Evolutionary conservation across 2,888 invertebrate genomes (phyloP).

Genomic region (Lithophane socia): DNA sequence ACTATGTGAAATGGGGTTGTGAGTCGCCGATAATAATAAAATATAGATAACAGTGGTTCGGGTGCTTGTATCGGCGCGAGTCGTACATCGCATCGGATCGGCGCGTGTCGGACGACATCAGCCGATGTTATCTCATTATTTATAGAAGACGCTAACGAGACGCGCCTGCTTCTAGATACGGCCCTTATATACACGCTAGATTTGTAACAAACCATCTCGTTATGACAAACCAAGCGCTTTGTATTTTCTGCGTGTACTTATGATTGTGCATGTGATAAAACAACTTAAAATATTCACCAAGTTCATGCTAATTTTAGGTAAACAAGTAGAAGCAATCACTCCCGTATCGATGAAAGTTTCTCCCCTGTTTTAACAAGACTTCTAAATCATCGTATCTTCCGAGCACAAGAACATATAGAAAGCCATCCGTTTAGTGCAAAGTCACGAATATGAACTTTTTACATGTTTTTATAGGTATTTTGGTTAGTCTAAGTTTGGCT

Average conservation of each 20-base stretch:
- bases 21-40: slow-evolving; percentile 44
- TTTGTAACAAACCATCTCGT: slow-evolving; percentile 68
- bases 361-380: neutral
- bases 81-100: slow-evolving; percentile 57
- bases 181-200: slow-evolving; percentile 69
- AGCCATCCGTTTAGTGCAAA: neutral
- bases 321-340: slow-evolving; percentile 3
- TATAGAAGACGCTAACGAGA: slow-evolving; percentile 85
- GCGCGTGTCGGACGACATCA: slow-evolving; percentile 70
- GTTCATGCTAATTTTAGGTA: neutral
- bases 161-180: slow-evolving; percentile 70
- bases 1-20: slow-evolving; percentile 28
- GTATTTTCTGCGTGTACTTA: neutral
- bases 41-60: slow-evolving; percentile 50
- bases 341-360: neutral
- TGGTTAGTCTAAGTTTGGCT: neutral
- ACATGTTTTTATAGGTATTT: neutral
- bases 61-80: slow-evolving; percentile 51
- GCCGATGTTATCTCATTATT: slow-evolving; percentile 83
- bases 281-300: neutral
- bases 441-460: neutral
- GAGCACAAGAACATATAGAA: neutral
- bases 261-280: neutral
- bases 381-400: neutral
- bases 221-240: slow-evolving; percentile 53